Conservation (phyloP, 2,797 vertebrate genomes). For the Sphenodon punctatus region DNA sequence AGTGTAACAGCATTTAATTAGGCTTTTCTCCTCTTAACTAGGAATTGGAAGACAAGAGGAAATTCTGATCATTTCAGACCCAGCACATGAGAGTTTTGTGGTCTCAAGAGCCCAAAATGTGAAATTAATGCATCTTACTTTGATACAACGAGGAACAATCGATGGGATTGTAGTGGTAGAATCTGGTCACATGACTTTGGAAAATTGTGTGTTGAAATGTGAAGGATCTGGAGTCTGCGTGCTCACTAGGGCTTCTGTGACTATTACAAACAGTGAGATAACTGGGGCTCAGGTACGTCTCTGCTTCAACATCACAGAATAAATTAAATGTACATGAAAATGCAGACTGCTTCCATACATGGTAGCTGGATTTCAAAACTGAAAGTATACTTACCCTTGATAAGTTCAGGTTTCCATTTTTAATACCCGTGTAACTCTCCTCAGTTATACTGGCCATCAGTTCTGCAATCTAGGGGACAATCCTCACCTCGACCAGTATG, state of each 20-base stretch:
- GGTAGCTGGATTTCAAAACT: background rate
- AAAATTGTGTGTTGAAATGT: slow-evolving; percentile 73
- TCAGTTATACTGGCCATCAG: no score
- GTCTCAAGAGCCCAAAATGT: slow-evolving; percentile 63
- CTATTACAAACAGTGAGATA: slow-evolving; percentile 62
- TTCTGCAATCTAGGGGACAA: no score
- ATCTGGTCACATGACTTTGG: slow-evolving; percentile 73
- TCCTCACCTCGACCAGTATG: no score
- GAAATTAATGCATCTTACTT: slow-evolving; percentile 65
- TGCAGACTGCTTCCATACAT: background rate
- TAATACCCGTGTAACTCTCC: no score
- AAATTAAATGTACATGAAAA: background rate
- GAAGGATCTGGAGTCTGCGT: slow-evolving; percentile 74
- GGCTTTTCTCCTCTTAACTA: slow-evolving; percentile 12
- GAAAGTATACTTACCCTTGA: background rate
- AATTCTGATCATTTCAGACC: slow-evolving; percentile 59
- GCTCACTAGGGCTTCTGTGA: slow-evolving; percentile 69
- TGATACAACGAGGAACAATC: slow-evolving; percentile 72
- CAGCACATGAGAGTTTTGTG: slow-evolving; percentile 62
- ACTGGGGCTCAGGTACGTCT: slow-evolving; percentile 68
- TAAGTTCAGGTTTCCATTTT: no score
- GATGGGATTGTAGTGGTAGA: slow-evolving; percentile 76
- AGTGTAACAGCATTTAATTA: no score
- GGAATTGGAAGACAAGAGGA: slow-evolving; percentile 68
- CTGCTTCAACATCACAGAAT: background rate